phyloP scores from a whole-genome alignment of 2,113 vertebrate genomes.

The Furnarius figulus region DNA sequence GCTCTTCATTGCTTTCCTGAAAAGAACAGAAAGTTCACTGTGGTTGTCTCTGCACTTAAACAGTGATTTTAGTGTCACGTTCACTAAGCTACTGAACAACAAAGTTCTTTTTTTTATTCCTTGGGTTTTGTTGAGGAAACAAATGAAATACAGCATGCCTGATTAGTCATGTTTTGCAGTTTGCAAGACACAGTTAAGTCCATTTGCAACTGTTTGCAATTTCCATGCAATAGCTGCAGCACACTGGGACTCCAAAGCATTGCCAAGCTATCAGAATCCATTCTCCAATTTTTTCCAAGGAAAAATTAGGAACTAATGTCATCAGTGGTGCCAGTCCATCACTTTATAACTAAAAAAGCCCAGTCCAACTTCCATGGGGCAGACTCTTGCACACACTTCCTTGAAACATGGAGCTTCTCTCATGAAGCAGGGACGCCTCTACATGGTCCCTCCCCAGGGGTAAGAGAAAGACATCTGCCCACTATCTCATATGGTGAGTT shows the following conservation, averaged over 20 bases:
- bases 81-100: not conserved
- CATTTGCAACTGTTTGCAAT: not conserved
- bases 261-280: not conserved
- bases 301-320: not conserved
- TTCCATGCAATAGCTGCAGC: not conserved
- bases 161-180: rapidly evolving
- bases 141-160: not conserved
- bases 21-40: not conserved
- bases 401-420: no score
- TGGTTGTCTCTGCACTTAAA: not conserved
- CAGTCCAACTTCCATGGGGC: no score
- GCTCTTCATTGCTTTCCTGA: not conserved
- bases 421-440: no score
- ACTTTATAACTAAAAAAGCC: no score
- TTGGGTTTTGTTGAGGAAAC: not conserved
- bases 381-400: no score
- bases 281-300: not conserved
- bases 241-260: not conserved
- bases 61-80: not conserved
- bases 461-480: no score
- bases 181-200: not conserved
- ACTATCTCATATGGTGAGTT: no score
- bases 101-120: not conserved
- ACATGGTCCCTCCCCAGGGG: no score
- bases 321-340: not conserved